phyloP scores from a whole-genome alignment of 35 echinoderm and acorn worm genomes.

The Eucidaris tribuloides region DNA sequence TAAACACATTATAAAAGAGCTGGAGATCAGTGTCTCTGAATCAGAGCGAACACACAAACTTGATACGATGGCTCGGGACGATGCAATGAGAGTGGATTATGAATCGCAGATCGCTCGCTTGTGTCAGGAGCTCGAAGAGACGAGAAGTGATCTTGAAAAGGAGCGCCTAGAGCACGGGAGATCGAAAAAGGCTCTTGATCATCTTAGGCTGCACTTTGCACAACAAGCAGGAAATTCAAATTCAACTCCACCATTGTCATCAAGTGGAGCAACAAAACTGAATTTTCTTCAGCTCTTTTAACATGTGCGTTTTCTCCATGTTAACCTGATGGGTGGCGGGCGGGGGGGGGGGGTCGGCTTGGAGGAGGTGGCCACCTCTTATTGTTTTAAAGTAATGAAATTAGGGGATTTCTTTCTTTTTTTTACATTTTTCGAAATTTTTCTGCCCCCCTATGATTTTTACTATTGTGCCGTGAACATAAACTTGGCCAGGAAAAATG shows the following conservation, averaged over 20 bases:
- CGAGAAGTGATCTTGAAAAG: conserved; percentile 31
- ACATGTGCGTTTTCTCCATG: no score
- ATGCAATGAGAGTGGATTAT: conserved; percentile 30
- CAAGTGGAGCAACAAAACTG: not conserved
- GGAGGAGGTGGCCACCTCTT: no score
- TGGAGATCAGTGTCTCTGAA: not conserved
- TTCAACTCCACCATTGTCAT: not conserved
- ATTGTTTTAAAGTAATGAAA: no score
- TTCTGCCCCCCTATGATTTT: no score
- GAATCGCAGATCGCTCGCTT: conserved; percentile 31
- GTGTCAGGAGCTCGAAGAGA: conserved; percentile 22
- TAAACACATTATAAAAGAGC: not conserved
- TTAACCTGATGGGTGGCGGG: no score
- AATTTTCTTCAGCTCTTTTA: not conserved
- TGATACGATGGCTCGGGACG: conserved; percentile 37
- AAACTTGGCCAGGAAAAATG: no score
- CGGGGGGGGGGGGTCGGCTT: no score
- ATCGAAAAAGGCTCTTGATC: conserved; percentile 37
- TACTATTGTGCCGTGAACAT: no score
- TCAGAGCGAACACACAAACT: not conserved
- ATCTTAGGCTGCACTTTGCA: conserved; percentile 50
- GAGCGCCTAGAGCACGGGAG: conserved; percentile 16
- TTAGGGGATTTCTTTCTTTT: no score
- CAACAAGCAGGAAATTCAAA: not conserved
- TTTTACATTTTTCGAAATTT: no score